A percentile compares a stretch with the other conserved stretches of the same genome.
Conservation (phyloP, 2,113 vertebrate genomes). For the Colinus virginianus region DNA sequence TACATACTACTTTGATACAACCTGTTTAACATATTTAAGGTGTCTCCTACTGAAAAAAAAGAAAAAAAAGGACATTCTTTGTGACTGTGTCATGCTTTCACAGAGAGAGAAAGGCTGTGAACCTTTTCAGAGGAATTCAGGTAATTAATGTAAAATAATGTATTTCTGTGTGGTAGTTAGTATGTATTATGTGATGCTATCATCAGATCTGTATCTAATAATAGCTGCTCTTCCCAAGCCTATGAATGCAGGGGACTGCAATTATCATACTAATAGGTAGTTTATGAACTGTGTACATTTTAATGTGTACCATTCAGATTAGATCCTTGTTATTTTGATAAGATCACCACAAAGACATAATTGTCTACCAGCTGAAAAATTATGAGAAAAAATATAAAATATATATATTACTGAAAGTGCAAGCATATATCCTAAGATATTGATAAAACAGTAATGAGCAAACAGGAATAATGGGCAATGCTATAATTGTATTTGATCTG, state of each 20-base stretch:
- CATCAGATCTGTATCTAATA: slow-evolving; percentile 34
- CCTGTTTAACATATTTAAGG: not conserved
- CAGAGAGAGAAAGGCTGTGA: not conserved
- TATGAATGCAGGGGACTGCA: not conserved
- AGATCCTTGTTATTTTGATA: not conserved
- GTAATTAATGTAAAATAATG: not conserved
- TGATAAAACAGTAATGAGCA: not conserved
- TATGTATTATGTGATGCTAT: not conserved
- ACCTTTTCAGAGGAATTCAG: not conserved
- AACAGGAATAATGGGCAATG: not conserved
- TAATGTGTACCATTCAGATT: not conserved
- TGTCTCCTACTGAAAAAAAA: not conserved
- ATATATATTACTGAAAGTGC: not conserved
- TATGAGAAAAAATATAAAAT: not conserved
- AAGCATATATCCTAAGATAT: not conserved
- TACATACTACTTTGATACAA: not conserved
- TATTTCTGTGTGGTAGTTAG: not conserved
- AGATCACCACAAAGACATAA: not conserved
- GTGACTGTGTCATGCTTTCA: not conserved
- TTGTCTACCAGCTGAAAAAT: not conserved
- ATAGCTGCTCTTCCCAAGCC: not conserved
- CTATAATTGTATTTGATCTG: not conserved
- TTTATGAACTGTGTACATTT: slow-evolving; percentile 23
- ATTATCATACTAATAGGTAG: slow-evolving; percentile 42
- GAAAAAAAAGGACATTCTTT: not conserved